Conservation (phyloP, 1,140 invertebrate species). For the Lepidurus couesii region DNA sequence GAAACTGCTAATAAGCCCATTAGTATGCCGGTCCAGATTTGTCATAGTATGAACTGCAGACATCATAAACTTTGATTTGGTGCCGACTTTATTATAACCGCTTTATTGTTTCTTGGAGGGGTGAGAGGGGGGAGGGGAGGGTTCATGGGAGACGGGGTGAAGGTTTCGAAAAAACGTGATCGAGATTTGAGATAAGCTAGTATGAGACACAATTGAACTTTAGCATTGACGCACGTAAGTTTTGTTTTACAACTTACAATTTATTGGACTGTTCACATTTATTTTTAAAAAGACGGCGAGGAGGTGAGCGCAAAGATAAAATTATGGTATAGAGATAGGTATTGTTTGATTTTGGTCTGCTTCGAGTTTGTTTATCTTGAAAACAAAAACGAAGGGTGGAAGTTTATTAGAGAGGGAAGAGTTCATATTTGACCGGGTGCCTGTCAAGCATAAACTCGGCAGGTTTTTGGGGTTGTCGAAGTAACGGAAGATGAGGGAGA, state of each 20-base stretch:
- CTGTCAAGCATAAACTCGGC: background rate
- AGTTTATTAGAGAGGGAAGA: background rate
- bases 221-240: slow-evolving; percentile 11
- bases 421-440: background rate
- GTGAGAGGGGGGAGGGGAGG: background rate
- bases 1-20: slow-evolving; percentile 2
- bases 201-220: slow-evolving; percentile 15
- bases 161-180: background rate
- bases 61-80: background rate
- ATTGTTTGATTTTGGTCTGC: background rate
- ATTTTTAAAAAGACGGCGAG: background rate
- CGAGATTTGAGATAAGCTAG: background rate
- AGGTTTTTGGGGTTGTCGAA: background rate
- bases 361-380: background rate
- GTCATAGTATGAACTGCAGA: background rate
- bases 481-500: background rate
- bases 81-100: background rate
- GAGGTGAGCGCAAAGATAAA: background rate
- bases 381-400: background rate
- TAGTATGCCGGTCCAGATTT: background rate
- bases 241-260: background rate
- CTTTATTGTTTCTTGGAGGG: background rate
- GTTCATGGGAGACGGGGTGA: background rate
- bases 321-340: background rate
- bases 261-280: background rate